Base-by-base conservation (phyloP, 2,888 invertebrate species). In the Perizoma flavofasciatum region DNA sequence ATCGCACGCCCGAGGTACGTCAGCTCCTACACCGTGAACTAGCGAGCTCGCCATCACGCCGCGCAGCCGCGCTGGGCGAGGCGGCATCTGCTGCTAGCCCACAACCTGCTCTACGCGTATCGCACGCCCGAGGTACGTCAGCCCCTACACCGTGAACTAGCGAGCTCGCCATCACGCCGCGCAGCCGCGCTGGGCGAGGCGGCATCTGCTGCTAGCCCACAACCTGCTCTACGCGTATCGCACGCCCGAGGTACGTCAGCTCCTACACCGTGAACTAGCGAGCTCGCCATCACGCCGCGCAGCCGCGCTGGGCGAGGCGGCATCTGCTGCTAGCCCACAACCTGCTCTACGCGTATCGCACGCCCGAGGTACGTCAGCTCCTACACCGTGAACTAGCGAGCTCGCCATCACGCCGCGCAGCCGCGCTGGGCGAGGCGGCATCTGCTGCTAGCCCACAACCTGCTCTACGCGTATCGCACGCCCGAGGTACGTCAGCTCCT, bases 31-130 rank as follows among this genome's bases (percentile, higher is more conserved):
- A n/a, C n/a, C n/a, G n/a, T n/a, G n/a, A n/a, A n/a, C n/a, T n/a
- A n/a, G 73, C 78, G 79, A 0, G 76, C 74, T 54, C 68, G 51
- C 0, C 46, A 40, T 49, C 47, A 32, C 39, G 45, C 57, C 54
- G 57, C 56, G 33, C 56, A 40, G 46, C 54, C 61, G 56, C 59
- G 56, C 49, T 88, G 88, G 88, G 83, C 54, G 41, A 48, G 57
- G 34, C 37, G 59, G 50, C 66, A 54, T 41, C 70, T 87, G 78
- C 79, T 88, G 81, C 83, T 89, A 53, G 73, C 82, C 65, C 83
- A 85, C 79, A 75, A 76, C 78, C 72, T 82, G 78, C 84, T 88
- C n/a, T 86, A 86, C 80, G 88, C 88, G 5, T 89, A 80, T 78
- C 45, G 58, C 39, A 44, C 61, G 22, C 60, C 60, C 9, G 66